Evolutionary conservation across 2,797 vertebrate genomes (phyloP).

Genomic region (Heliangelus exortis): DNA sequence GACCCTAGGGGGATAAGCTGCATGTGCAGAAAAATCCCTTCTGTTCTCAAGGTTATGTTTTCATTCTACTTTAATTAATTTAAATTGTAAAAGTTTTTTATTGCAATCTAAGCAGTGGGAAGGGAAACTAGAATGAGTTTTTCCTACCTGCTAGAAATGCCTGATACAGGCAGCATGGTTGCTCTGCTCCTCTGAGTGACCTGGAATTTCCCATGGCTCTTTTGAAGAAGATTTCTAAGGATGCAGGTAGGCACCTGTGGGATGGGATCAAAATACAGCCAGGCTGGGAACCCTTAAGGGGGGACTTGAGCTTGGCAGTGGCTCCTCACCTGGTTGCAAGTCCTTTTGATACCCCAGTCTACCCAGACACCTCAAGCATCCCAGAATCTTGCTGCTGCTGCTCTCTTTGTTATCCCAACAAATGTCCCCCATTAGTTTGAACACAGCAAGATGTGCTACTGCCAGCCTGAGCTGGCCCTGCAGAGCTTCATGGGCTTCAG

Average conservation of each 20-base stretch:
- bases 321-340: background rate
- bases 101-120: background rate
- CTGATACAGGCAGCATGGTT: fast-evolving
- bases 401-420: background rate
- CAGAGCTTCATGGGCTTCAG: background rate
- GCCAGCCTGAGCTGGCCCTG: background rate
- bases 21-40: background rate
- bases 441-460: background rate
- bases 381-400: background rate
- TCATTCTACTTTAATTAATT: background rate
- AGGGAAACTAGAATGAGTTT: background rate
- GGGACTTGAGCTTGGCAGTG: background rate
- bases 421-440: background rate
- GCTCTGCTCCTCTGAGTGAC: fast-evolving
- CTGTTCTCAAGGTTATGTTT: background rate
- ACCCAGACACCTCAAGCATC: background rate
- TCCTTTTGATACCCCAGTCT: background rate
- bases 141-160: background rate
- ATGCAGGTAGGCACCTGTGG: background rate
- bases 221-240: background rate
- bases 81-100: background rate
- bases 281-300: background rate
- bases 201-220: background rate
- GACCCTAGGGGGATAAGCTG: background rate
- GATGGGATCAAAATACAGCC: background rate